Percentiles rank a stretch among this genome's conserved stretches.
phyloP scores from a whole-genome alignment of 2,797 vertebrate species.

The Sparidentex hasta region DNA sequence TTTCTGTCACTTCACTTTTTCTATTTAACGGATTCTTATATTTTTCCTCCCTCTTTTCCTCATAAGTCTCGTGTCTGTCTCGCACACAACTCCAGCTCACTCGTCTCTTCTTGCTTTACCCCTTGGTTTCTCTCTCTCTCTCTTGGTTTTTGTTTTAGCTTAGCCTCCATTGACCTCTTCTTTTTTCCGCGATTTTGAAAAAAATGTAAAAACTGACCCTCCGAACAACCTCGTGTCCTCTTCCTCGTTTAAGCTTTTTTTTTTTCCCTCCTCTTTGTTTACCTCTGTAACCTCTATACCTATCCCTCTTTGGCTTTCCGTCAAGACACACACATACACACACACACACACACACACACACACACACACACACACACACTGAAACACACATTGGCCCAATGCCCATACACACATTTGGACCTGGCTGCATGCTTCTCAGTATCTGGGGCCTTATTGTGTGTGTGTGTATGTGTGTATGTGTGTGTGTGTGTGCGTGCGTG shows the following conservation, averaged over 20 bases:
- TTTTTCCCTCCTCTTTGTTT: slow-evolving; percentile 54
- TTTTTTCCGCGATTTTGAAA: slow-evolving; percentile 19
- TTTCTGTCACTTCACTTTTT: slow-evolving; percentile 19
- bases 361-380: slow-evolving; percentile 32
- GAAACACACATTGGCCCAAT: slow-evolving; percentile 85
- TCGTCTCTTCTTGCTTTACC: not conserved
- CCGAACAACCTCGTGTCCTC: slow-evolving; percentile 12
- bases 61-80: slow-evolving; percentile 3
- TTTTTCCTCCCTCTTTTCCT: not conserved
- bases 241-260: slow-evolving; percentile 29
- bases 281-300: slow-evolving; percentile 67
- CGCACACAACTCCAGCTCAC: slow-evolving; percentile 8
- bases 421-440: slow-evolving; percentile 68
- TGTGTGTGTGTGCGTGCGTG: slow-evolving; percentile 31
- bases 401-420: slow-evolving; percentile 92
- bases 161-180: slow-evolving; percentile 54
- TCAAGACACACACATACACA: slow-evolving; percentile 43
- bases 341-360: slow-evolving; percentile 17
- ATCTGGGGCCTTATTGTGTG: slow-evolving; percentile 90
- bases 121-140: not conserved
- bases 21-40: not conserved
- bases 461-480: slow-evolving; percentile 46
- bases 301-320: slow-evolving; percentile 60
- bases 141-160: slow-evolving; percentile 24
- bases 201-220: slow-evolving; percentile 54